Evolutionary conservation across 1,140 invertebrate species (phyloP), one percentile per base, ranked within the genome.

Genomic region (Lethrus apterus): DNA sequence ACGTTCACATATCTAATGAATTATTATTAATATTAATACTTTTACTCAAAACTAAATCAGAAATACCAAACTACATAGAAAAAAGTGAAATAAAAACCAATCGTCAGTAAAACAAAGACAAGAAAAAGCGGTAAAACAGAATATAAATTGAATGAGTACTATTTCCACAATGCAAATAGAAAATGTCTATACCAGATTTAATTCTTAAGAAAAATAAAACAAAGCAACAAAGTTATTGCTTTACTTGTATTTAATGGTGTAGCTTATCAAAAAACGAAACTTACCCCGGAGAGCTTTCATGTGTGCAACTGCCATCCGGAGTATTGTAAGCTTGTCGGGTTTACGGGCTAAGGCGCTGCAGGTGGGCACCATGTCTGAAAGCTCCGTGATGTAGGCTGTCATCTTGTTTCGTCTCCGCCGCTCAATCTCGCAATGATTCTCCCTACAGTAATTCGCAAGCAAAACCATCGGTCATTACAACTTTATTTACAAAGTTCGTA

Each of bases 341-440:
- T 99, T 99, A 42, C 95, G 78, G 2, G 95, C 95, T 23, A 98
- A 74, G 1, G 93, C 93, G 58, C 87, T 93, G 71, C 94, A 98
- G 53, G 96, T 97, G 57, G 96, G 97, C 55, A 99, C 95, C 96
- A 99, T 99, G 71, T 99, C 95, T 48, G 93, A 98, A 50, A 99
- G 77, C 75, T 99, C 97, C 54, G 95, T 98, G 63, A 99, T 99
- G 72, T 99, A 99, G 48, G 94, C 90, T 47, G 96, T 98, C 97
- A 99, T 99, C 82, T 99, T 99, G 76, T 99, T 99, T 47, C 97
- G 79, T 54, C 97, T 76, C 48, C 96, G 78, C 54, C 97, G 78
- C 71, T 99, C 97, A 67, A 99, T 99, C 74, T 99, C 97, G 75
- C 94, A 98, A 76, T 99, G 97, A 71, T 98, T 99, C 77, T 99